Conservation (phyloP, 1,140 invertebrate genomes). For the Drosophila albomicans region DNA sequence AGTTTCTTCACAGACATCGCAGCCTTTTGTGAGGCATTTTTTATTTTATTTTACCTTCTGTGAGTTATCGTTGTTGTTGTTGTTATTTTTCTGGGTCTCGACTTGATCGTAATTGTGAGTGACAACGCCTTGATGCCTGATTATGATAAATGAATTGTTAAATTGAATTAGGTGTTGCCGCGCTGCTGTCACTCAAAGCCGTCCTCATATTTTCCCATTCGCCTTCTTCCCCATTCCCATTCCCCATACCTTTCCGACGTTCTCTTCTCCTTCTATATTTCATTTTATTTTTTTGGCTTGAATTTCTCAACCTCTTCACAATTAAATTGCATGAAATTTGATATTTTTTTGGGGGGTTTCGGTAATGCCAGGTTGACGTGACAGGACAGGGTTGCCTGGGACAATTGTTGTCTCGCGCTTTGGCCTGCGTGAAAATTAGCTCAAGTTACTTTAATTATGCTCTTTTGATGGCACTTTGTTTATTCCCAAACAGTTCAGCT, state of each 20-base stretch:
- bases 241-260: conserved; percentile 21
- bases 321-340: conserved; percentile 83
- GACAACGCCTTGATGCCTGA: conserved; percentile 82
- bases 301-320: conserved; percentile 64
- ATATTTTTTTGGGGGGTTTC: conserved; percentile 65
- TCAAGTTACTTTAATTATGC: conserved; percentile 75
- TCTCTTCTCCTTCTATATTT: conserved; percentile 14
- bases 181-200: conserved; percentile 76
- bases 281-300: conserved; percentile 22
- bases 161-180: conserved; percentile 83
- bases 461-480: conserved; percentile 60
- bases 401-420: conserved; percentile 56
- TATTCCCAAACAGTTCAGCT: conserved; percentile 46
- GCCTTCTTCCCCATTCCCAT: neutral
- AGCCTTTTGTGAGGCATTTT: conserved; percentile 43
- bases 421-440: conserved; percentile 65
- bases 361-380: conserved; percentile 22
- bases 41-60: conserved; percentile 37
- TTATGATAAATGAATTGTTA: conserved; percentile 84
- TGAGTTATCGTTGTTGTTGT: neutral
- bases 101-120: conserved; percentile 80
- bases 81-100: conserved; percentile 19
- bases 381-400: conserved; percentile 31
- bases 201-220: conserved; percentile 56
- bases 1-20: conserved; percentile 27